Percentiles rank a stretch among this genome's conserved stretches.
Evolutionary conservation across 1,140 invertebrate species (phyloP).

Genomic region (Potamilus streckersoni): DNA sequence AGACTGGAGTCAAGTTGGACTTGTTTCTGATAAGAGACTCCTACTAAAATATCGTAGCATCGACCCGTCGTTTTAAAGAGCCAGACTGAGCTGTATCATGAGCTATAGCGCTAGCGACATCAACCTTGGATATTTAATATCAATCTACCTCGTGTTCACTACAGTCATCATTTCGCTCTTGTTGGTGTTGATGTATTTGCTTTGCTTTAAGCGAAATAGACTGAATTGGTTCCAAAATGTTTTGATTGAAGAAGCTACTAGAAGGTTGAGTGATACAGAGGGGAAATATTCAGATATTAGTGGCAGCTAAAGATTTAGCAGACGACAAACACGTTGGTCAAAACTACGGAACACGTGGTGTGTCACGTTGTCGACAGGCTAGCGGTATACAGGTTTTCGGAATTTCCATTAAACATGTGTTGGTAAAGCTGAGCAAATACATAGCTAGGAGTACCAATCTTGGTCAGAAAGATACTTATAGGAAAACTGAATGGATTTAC

Average conservation of each 20-base stretch:
- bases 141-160: too few relatives aligned
- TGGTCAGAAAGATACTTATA: not conserved
- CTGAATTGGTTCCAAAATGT: conserved; percentile 55
- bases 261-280: not conserved
- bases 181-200: conserved; percentile 36
- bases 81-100: too few relatives aligned
- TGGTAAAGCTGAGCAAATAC: conserved; percentile 19
- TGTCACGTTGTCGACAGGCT: not conserved
- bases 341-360: not conserved
- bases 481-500: conserved; percentile 25
- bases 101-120: too few relatives aligned
- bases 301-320: not conserved
- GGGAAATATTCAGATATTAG: not conserved
- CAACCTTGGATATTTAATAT: too few relatives aligned
- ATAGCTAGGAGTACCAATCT: conserved; percentile 12
- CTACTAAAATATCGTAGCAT: too few relatives aligned
- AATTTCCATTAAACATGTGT: conserved; percentile 26
- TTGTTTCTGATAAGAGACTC: too few relatives aligned
- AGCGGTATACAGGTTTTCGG: conserved; percentile 1
- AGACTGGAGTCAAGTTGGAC: too few relatives aligned
- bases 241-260: conserved; percentile 35
- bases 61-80: too few relatives aligned
- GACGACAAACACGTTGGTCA: not conserved
- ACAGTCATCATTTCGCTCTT: too few relatives aligned
- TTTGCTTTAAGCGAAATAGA: conserved; percentile 45